These are phyloP conservation scores for Acipenser ruthenus DNA, from an alignment of 2,797 vertebrate genomes.

Conservation along the genomic window DNA sequence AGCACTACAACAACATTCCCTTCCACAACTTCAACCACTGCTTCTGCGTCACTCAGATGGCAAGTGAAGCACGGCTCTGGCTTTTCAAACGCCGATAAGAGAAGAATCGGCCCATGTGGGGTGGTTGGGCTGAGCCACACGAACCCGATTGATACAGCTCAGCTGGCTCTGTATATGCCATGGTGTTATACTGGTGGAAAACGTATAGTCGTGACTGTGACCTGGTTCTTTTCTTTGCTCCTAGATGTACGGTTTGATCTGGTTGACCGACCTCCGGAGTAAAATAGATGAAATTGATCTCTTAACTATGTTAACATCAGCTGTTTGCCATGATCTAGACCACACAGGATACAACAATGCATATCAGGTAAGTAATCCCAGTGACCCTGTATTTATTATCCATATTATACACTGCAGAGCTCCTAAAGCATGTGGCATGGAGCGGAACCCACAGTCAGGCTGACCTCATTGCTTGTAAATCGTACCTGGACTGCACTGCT, in stretches of 20 bases:
- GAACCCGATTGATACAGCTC: no score
- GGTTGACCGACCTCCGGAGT: slow-evolving; percentile 63
- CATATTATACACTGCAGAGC: no score
- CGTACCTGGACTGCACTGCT: no score
- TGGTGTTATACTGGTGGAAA: no score
- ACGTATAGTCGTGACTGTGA: no score
- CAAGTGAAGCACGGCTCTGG: slow-evolving; percentile 28
- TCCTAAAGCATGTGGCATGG: no score
- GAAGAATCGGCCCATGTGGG: no score
- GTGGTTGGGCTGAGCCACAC: no score
- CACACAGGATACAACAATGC: slow-evolving; percentile 72
- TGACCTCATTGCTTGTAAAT: no score
- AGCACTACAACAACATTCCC: slow-evolving; percentile 70
- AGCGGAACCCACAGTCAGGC: no score
- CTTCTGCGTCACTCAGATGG: slow-evolving; percentile 75
- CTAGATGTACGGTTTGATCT: slow-evolving; percentile 72
- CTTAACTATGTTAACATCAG: slow-evolving; percentile 64
- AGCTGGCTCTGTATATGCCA: no score
- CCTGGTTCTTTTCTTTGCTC: slow-evolving; percentile 8
- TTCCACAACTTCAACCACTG: slow-evolving; percentile 75
- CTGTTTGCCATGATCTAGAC: slow-evolving; percentile 69
- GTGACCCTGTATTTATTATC: not conserved
- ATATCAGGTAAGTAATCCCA: slow-evolving; percentile 50
- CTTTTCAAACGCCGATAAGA: no score
- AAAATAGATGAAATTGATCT: slow-evolving; percentile 60